phyloP scores from a whole-genome alignment of 35 echinoderm and acorn worm genomes.

The Chiridota heheva region DNA sequence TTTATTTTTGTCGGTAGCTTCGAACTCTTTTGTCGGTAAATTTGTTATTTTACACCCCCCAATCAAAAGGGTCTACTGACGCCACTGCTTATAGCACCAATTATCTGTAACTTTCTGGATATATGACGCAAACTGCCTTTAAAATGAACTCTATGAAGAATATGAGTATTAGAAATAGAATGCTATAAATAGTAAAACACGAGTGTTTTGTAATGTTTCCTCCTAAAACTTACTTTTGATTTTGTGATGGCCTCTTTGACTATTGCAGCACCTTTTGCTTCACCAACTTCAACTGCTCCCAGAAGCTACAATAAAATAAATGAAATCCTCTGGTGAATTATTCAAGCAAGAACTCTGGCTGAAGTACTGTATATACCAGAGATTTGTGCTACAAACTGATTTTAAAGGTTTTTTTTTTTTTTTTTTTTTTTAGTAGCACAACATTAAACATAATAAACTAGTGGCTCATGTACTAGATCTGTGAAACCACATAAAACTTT shows the following conservation, averaged over 20 bases:
- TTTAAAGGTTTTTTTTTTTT: background rate
- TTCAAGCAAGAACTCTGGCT: too few relatives aligned
- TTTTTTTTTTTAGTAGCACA: background rate
- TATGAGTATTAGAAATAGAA: background rate
- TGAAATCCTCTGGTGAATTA: too few relatives aligned
- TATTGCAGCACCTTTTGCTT: conserved; percentile 66
- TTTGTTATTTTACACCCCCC: background rate
- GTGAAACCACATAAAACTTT: background rate
- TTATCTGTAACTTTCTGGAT: background rate
- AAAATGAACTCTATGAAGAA: background rate
- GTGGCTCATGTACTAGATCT: background rate
- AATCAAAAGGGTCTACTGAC: background rate
- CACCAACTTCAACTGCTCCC: conserved; percentile 38
- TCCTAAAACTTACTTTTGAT: conserved; percentile 54
- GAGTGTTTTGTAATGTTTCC: conserved; percentile 2
- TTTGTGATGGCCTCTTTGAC: conserved; percentile 78
- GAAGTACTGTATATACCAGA: too few relatives aligned
- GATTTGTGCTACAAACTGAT: background rate
- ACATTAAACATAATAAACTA: background rate
- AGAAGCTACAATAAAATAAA: conserved; percentile 41
- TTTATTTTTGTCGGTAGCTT: too few relatives aligned
- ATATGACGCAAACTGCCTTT: too few relatives aligned
- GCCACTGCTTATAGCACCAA: background rate
- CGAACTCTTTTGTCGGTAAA: too few relatives aligned
- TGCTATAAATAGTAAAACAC: background rate